Evolutionary conservation across 2,113 vertebrate species (phyloP), one percentile per base, ranked within the genome.

Genomic region (Ammospiza caudacuta): DNA sequence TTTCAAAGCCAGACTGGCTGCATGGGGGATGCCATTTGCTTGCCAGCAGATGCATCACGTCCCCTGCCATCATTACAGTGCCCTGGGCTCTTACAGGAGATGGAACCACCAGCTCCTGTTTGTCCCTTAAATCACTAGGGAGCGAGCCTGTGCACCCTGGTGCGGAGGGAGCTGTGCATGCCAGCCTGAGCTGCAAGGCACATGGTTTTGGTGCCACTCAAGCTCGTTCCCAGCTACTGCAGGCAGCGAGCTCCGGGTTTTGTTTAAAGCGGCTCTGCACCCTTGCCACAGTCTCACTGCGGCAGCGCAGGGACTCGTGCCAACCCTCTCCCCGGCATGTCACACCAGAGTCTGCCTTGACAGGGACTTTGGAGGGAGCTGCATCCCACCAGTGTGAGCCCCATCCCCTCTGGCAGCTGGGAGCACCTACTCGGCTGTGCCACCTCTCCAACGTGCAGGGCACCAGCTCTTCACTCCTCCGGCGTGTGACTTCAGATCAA

Each of bases 291-390:
- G 37, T 14, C 51, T 87, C 11, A 5, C 39, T 35, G 49, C 46
- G 33, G 52, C 37, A 29, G 70, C 4, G 0, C 5, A 3, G 61
- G 15, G 58, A 83, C 12, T 0, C 0, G 5, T 15, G 35, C 47
- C 35, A 79, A 64, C 41, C 35, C 63, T 44, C 44, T 82, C n/a
- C 63, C 63, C 43, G 16, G 22, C 9, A 1, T 2, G 17, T 54
- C 41, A n/a, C 70, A 43, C 73, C 11, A 2, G 29, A 62, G 27
- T 21, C 41, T 35, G 78, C 31, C 77, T 83, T 5, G 1, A 54
- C 27, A 15, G 41, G 27, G 41, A 17, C 57, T 94, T 12, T 7
- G n/a, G 59, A 75, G 31, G 59, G 82, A 57, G 66, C 47, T 43
- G 35, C 3, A 3, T 57, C 82, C 57, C 9, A 5, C 69, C 2